Percentiles rank a stretch among this genome's conserved stretches.
Conservation (phyloP, 2,113 vertebrate genomes). For the Otolemur garnettii region DNA sequence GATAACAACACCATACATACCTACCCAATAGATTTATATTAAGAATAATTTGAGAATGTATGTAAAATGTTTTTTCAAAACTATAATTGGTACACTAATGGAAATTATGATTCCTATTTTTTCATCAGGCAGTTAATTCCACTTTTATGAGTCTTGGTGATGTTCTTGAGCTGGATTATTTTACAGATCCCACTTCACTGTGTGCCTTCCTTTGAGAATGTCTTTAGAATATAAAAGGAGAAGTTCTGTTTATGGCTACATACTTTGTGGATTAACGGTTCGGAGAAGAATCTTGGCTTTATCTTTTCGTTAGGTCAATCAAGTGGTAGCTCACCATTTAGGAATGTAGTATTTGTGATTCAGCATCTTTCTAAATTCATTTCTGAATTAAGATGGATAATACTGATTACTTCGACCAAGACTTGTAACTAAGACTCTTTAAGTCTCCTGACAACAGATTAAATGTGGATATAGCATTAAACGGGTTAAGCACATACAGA, state of each 20-base stretch:
- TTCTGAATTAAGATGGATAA: constrained; percentile 37
- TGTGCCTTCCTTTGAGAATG: constrained; percentile 40
- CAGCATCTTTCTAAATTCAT: constrained; percentile 8
- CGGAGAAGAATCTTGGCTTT: constrained; percentile 62
- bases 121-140: neutral
- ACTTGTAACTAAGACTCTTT: neutral
- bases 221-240: constrained; percentile 65
- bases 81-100: neutral
- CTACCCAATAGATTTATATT: neutral
- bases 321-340: neutral
- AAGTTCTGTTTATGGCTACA: constrained; percentile 34
- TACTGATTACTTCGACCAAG: neutral
- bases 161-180: constrained; percentile 41
- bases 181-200: constrained; percentile 46
- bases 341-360: constrained; percentile 12
- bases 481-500: neutral
- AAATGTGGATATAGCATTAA: neutral
- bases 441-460: neutral
- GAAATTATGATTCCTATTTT: constrained; percentile 55
- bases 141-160: constrained; percentile 47
- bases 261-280: constrained; percentile 65
- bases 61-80: neutral
- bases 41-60: neutral
- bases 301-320: constrained; percentile 55
- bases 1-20: neutral